Conservation (phyloP, 1,140 invertebrate species). For the Drosophila sucinea region DNA sequence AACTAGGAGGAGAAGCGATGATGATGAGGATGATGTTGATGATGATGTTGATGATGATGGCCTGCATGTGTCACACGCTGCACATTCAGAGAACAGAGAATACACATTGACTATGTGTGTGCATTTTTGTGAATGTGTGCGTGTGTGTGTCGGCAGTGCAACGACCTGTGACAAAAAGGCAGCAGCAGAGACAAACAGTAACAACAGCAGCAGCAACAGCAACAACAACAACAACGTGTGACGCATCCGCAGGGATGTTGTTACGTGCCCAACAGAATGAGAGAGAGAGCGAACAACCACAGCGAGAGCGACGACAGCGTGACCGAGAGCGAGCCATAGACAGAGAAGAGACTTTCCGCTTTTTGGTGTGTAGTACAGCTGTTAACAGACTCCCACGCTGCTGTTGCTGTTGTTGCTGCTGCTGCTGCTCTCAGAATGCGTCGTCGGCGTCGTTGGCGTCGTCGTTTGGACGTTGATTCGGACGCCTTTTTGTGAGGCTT, state of each 20-base stretch:
- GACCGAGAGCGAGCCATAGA: constrained; percentile 30
- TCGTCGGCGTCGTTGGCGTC: constrained; percentile 38
- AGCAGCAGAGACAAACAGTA: constrained; percentile 48
- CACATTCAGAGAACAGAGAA: constrained; percentile 48
- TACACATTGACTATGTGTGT: constrained; percentile 32
- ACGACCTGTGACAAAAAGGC: constrained; percentile 80
- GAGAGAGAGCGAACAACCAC: constrained; percentile 32
- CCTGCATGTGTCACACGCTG: constrained; percentile 72
- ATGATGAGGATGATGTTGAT: constrained; percentile 1
- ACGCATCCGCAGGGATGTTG: constrained; percentile 76
- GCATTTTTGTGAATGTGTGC: constrained; percentile 28
- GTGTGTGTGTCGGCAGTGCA: constrained; percentile 58
- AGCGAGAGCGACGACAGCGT: constrained; percentile 22
- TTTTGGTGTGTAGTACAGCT: constrained; percentile 69
- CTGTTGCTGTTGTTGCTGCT: constrained; percentile 24
- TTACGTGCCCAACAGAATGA: constrained; percentile 57
- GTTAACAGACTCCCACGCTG: constrained; percentile 80
- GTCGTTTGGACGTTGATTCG: constrained; percentile 18
- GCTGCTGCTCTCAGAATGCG: constrained; percentile 37
- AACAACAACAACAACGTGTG: constrained; percentile 64
- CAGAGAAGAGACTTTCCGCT: constrained; percentile 22
- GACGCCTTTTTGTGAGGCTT: constrained; percentile 57
- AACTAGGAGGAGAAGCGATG: not conserved
- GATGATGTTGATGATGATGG: constrained; percentile 35
- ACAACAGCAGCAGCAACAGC: constrained; percentile 38